Evolutionary conservation across 1,140 invertebrate species (phyloP).

Genomic region (Colletes gigas): DNA sequence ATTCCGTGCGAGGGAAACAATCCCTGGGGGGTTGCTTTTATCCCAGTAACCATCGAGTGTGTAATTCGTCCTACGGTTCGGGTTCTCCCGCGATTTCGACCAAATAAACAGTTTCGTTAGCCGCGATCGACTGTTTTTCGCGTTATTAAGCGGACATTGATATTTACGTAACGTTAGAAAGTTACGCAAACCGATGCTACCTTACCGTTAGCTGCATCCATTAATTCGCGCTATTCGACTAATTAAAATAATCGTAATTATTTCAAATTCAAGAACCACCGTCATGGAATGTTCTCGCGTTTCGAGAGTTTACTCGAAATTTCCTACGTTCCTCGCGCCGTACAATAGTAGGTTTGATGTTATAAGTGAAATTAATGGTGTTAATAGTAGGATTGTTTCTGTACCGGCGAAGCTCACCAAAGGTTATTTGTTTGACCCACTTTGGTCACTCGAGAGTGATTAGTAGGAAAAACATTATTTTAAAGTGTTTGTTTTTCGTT

Average conservation of each 20-base stretch:
- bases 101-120: background rate
- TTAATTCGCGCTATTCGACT: background rate
- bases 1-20: constrained; percentile 1
- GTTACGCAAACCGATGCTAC: background rate
- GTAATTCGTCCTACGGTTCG: background rate
- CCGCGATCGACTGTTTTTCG: background rate
- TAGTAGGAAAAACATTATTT: background rate
- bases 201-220: background rate
- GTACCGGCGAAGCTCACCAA: background rate
- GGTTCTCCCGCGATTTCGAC: background rate
- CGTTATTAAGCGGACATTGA: background rate
- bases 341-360: background rate
- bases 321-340: too few relatives aligned
- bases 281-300: too few relatives aligned
- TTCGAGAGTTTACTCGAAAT: too few relatives aligned
- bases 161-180: background rate
- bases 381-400: background rate
- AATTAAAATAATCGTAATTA: background rate
- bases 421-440: constrained; percentile 31
- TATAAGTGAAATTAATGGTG: background rate
- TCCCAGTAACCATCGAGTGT: constrained; percentile 9
- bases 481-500: background rate
- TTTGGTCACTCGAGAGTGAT: background rate
- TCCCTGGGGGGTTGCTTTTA: constrained; percentile 2
- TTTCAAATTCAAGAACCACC: too few relatives aligned